Percentiles rank a stretch among this genome's conserved stretches.
Evolutionary conservation across 2,797 vertebrate genomes (phyloP).

Genomic region (Silurus aristotelis): DNA sequence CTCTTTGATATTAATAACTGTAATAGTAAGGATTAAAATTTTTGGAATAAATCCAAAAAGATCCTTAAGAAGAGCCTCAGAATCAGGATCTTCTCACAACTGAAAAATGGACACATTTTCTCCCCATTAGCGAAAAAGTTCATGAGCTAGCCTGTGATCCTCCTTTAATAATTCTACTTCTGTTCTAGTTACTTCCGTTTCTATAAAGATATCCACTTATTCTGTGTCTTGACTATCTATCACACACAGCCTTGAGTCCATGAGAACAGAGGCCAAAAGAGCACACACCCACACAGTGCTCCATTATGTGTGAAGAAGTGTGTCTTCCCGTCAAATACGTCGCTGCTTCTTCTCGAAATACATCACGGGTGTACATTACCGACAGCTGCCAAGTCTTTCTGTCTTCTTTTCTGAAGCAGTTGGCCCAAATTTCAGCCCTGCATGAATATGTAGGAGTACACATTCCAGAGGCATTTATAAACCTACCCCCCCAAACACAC

Average conservation of each 20-base stretch:
- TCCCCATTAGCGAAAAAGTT: conserved; percentile 36
- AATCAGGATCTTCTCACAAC: conserved; percentile 30
- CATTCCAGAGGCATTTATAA: conserved; percentile 49
- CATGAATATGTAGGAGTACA: conserved; percentile 34
- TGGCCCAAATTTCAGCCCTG: conserved; percentile 37
- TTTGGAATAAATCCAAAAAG: too few species aligned
- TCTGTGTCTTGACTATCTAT: conserved; percentile 42
- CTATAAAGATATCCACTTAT: conserved; percentile 26
- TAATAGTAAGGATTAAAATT: too few species aligned
- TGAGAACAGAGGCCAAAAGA: conserved; percentile 42
- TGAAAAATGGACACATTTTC: conserved; percentile 41
- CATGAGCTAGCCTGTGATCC: conserved; percentile 33
- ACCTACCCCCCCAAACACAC: neutral
- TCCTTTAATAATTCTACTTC: conserved; percentile 33
- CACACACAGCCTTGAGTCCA: conserved; percentile 43
- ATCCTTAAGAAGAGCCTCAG: too few species aligned
- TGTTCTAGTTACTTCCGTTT: neutral
- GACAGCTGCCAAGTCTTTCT: conserved; percentile 30
- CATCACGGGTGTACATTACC: conserved; percentile 32
- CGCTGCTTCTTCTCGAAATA: conserved; percentile 40
- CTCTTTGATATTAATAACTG: too few species aligned
- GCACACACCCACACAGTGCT: conserved; percentile 40
- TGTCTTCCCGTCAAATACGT: conserved; percentile 44
- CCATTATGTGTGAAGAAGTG: conserved; percentile 29
- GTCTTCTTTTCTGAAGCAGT: neutral